These are phyloP conservation scores for Sakesphorus luctuosus DNA, from an alignment of 2,113 vertebrate genomes.

Conservation along the genomic window DNA sequence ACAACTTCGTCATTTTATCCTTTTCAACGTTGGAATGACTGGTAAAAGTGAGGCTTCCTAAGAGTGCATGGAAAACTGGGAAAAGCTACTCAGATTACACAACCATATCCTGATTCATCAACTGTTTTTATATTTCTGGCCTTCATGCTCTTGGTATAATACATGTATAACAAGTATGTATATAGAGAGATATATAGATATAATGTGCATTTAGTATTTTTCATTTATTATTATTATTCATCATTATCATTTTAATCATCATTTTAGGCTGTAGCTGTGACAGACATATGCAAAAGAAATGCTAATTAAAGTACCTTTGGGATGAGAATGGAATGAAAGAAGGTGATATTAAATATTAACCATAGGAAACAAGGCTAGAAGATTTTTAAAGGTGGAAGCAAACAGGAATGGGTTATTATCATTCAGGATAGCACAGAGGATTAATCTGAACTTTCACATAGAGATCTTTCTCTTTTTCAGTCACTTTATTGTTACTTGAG, in stretches of 20 bases:
- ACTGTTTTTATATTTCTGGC: neutral
- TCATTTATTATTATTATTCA: neutral
- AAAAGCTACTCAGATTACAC: neutral
- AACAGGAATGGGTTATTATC: neutral
- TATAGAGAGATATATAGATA: neutral
- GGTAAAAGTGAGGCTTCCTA: neutral
- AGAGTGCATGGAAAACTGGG: neutral
- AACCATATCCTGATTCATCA: neutral
- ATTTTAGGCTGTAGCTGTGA: neutral
- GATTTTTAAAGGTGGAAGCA: neutral
- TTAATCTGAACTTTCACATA: neutral
- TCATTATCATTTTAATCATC: neutral
- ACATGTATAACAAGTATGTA: neutral
- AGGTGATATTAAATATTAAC: conserved; percentile 15
- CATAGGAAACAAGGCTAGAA: neutral
- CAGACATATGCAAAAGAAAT: neutral
- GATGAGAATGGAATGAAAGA: neutral
- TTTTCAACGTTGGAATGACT: neutral
- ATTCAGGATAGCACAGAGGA: neutral
- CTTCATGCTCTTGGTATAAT: neutral
- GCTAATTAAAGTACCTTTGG: conserved; percentile 30
- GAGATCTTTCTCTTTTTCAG: neutral
- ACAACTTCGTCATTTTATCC: neutral
- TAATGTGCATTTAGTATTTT: neutral
- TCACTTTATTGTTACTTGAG: neutral